Evolutionary conservation across 2,888 invertebrate genomes (phyloP), one percentile per base, ranked within the genome.

Genomic region (Scotopteryx bipunctaria): DNA sequence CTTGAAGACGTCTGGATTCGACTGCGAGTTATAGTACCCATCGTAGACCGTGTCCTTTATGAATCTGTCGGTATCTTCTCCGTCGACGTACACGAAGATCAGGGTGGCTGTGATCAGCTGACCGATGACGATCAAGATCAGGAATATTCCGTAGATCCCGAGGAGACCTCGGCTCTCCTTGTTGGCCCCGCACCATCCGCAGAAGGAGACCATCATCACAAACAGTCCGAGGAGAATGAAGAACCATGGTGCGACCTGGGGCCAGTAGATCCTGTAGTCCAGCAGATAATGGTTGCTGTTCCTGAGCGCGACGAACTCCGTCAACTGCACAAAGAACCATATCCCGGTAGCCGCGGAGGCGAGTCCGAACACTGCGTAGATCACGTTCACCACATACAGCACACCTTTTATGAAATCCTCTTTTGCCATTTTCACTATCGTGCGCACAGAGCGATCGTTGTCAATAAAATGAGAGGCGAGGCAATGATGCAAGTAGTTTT

Each of bases 1-100:
- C 49, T 81, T 83, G 67, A 82, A 86, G 19, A 82, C 84, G 0
- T 89, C 88, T 15, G 84, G 86, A 58, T 90, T 88, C 0, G 85
- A 82, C 44, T 89, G 87, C 0, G 88, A 81, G 44, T 89, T 89
- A 73, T 89, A 88, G 69, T 86, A 90, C 8, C 89, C 90, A 46
- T 90, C 90, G 66, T 90, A 90, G 1, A 90, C 89, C 0, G 86
- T 89, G 33, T 90, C 90, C 71, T 90, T 89, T 44, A 90, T 82
- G 59, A 90, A 90, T 31, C 74, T 67, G 56, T 90, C 89, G 0
- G 90, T 90, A 47, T 87, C 81, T 52, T 90, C 90, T 5, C 89
- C 87, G 38, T 90, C 88, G 4, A 90, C 89, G 64, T 78, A 90
- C 27, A 90, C 88, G 69, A 89, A 89, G 63, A 90, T 85, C 29